Evolutionary conservation across 2,888 invertebrate species (phyloP), one percentile per base, ranked within the genome.

Genomic region (Lasioglossum marginatum): DNA sequence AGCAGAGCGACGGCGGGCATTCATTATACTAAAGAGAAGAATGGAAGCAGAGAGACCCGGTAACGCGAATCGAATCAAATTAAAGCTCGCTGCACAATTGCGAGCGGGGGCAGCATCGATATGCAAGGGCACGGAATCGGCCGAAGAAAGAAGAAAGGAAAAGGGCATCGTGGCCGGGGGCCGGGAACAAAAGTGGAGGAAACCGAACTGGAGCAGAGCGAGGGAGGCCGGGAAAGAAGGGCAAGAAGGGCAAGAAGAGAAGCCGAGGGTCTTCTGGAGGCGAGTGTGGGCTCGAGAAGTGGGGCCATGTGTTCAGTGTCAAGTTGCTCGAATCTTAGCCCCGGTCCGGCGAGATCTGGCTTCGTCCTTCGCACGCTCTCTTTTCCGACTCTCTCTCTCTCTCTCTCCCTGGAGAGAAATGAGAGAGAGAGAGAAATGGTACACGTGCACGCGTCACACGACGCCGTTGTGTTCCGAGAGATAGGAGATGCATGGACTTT

Each of bases 281-380:
- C 92, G 93, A 94, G 93, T 93, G 94, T 92, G 91, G 92, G 92
- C 93, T 94, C 92, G 93, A 94, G 94, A 94, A 95, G 94, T 94
- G 93, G 94, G 92, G 95, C 95, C 95, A 95, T 95, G 94, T 95
- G 95, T 95, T 95, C 91, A 94, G 95, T 94, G 94, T 95, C 95
- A 94, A 93, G 94, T 94, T 95, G 94, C 94, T 92, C 90, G 92
- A 92, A 92, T 90, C 91, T 91, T 85, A 79, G 89, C 76, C 87
- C 82, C 86, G 85, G 77, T 82, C 80, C 70, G 73, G 66, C 74
- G 66, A 57, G 57, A 27, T 63, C 81, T 72, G 82, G 60, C 79
- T 75, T 75, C 66, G 66, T 34, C 34, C 66, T 66, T 66, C 66
- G 31, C 66, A 77, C 83, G 48, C 83, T 81, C 34, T 66, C 66